Percentiles rank a stretch among this genome's conserved stretches.
phyloP scores from a whole-genome alignment of 1,140 invertebrate genomes.

The Periplaneta americana region DNA sequence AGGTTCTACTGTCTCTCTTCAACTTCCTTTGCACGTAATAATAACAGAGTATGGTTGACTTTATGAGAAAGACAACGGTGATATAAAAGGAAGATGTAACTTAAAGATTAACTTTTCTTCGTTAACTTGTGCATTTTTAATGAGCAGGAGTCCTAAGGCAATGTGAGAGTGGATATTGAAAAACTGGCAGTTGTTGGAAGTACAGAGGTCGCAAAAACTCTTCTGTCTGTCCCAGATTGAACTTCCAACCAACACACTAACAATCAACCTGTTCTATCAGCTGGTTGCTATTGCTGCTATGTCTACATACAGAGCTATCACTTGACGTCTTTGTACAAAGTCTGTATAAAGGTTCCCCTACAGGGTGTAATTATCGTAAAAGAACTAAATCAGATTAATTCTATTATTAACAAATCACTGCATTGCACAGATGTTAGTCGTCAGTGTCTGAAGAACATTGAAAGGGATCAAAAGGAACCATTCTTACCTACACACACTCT shows the following conservation, averaged over 20 bases:
- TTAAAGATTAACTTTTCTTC: neutral
- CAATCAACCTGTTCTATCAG: neutral
- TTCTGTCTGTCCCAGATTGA: neutral
- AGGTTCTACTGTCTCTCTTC: neutral
- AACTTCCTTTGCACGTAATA: neutral
- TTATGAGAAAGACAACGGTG: neutral
- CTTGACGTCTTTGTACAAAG: neutral
- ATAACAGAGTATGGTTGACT: neutral
- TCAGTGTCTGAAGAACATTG: neutral
- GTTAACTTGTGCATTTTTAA: neutral
- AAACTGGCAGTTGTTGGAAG: neutral
- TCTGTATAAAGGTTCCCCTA: neutral
- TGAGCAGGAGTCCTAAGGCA: neutral
- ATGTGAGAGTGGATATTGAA: neutral
- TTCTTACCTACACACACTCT: neutral
- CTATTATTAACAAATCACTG: neutral
- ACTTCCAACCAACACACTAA: neutral
- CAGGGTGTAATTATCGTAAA: neutral
- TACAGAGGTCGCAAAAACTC: neutral
- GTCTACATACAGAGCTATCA: neutral
- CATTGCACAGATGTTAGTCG: neutral
- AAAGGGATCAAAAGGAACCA: neutral
- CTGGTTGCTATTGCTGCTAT: neutral
- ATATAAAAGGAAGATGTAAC: neutral
- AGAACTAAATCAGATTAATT: neutral